Base-by-base conservation (phyloP, 2,113 vertebrate species). In the Dicrurus megarhynchus region DNA sequence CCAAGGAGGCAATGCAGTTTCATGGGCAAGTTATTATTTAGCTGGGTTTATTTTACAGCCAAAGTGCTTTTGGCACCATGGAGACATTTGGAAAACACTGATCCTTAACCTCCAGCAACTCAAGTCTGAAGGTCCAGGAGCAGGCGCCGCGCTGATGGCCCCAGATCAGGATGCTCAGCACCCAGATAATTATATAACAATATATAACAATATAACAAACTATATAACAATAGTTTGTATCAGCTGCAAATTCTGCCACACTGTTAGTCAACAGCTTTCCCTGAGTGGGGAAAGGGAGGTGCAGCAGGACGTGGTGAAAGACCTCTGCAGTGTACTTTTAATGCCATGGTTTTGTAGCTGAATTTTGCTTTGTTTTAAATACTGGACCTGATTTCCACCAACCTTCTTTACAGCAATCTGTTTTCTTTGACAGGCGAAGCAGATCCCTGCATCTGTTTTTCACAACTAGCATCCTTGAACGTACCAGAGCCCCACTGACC, bases 91-190 rank as follows among this genome's bases (percentile, higher is more conserved):
- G 41, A 70, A 75, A 92, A 39, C 11, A 6, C 33, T 17, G 15
- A 86, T 68, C 93, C 76, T 88, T 84, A 39, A 46, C 76, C 79
- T 52, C 0, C 0, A 65, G 67, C 2, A 9, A 33, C 70, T 17
- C 35, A 41, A 86, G 89, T 68, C 83, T 90, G 89, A 96, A 90
- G 71, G 89, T 93, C 50, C 0, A 0, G n/a, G 68, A 77, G 63
- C 28, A 55, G 44, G 39, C 0, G 0, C 35, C 27, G 37, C 1
- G 3, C 46, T 44, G 28, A 37, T 10, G 12, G 35, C 53, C n/a
- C 55, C 26, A 9, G 37, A 44, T 49, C 12, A 2, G 30, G 49
- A 49, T 76, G 61, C 76, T 84, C 30, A 39, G 41, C 11, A 2
- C 23, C 42, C 57, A 30, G 26, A 6, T 17, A 37, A 21, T 84